Evolutionary conservation across 2,888 invertebrate genomes (phyloP), one percentile per base, ranked within the genome.

Genomic region (Plebejus melissa): DNA sequence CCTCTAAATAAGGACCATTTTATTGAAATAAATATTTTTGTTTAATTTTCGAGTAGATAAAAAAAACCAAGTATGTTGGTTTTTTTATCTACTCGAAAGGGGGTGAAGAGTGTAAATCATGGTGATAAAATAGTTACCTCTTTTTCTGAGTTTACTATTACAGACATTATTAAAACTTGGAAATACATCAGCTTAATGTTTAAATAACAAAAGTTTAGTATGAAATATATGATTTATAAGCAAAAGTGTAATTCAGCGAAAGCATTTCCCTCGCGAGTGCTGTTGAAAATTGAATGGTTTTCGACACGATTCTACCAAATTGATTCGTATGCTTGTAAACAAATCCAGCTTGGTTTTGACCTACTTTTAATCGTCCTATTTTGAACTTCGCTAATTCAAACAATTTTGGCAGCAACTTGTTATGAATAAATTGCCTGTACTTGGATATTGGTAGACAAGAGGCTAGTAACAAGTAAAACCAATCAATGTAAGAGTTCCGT

Each of bases 291-390:
- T 41, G 41, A 70, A 70, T 70, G 22, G 41, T 70, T 70, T 70
- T 70, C 70, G 41, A 70, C 70, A 70, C 70, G 70, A 70, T 70
- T 70, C 11, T 70, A 70, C 41, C 41, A 70, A 70, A 70, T 70
- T 70, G 70, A 70, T 70, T 70, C 9, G 70, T 41, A 41, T 70
- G 70, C 70, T 70, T 70, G 22, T 70, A 70, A 70, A 70, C 22
- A 70, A 70, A 70, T 70, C 41, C 41, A 41, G 41, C 70, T 41
- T 41, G n/a, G 22, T 41, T 69, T 69, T 70, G 70, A 70, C 70
- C 41, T 70, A 70, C 70, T 70, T 70, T 41, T 70, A 70, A 41
- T 70, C 38, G 7, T 41, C 38, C 41, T 41, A 70, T 70, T 70
- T 41, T 41, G 41, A 22, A 70, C n/a, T 70, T 70, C n/a, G 41